Base-by-base conservation (phyloP, 2,113 vertebrate species). In the Trinectes maculatus region DNA sequence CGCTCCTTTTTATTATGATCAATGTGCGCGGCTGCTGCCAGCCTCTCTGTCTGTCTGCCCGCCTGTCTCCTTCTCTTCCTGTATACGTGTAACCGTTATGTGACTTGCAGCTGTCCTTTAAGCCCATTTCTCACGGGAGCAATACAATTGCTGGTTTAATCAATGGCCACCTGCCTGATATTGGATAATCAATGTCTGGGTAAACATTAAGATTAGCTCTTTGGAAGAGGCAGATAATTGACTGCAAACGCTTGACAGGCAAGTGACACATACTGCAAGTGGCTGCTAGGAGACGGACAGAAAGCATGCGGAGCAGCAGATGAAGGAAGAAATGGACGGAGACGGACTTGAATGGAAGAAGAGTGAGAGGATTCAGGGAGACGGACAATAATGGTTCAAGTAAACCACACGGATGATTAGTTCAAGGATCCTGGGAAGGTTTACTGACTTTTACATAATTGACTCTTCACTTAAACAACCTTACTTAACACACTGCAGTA, bases 161-260 rank as follows among this genome's bases (percentile, higher is more conserved):
- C 81, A 69, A 70, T 78, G 57, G 36, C 74, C 65, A 77, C 68
- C 73, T 77, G 81, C 48, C 76, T 79, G 48, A 26, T 58, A 83
- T 73, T 67, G 62, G 80, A 58, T 79, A 71, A 83, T 89, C 71
- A 76, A 87, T 81, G 77, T 34, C 63, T 37, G 37, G 70, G 81
- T 67, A 85, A 88, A 89, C 69, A 83, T 85, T 70, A 77, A 71
- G 65, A 85, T 83, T 40, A 84, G 59, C 74, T 69, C 39, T 68
- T 82, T 43, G 61, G 57, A 58, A 49, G 42, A 80, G 39, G 34
- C 8, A 6, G 55, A 87, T 82, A 77, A 81, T 58, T 85, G 56
- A 82, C 72, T 74, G 40, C 57, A 73, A 70, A 63, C 39, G 33
- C 42, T 60, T 70, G 79, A 85, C 60, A 66, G 62, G 29, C 11